A percentile compares a stretch with the other conserved stretches of the same genome.
These are phyloP conservation scores for Hirtodrosophila alboralis DNA, from an alignment of 2,888 invertebrate genomes.

Conservation along the genomic window DNA sequence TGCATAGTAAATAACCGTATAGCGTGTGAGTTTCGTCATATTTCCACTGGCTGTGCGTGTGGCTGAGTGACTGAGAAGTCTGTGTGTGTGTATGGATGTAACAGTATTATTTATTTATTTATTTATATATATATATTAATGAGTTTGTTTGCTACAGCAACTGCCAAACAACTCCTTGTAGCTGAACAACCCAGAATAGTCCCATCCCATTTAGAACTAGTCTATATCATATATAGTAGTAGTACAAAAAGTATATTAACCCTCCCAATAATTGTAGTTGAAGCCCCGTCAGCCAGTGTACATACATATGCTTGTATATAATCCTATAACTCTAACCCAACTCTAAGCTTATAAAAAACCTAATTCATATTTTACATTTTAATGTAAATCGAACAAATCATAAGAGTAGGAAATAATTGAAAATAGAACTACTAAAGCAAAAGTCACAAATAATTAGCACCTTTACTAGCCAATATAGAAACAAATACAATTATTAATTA, in stretches of 20 bases:
- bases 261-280: conserved; percentile 32
- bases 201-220: conserved; percentile 42
- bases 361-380: conserved; percentile 30
- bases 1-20: conserved; percentile 67
- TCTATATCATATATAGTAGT: conserved; percentile 16
- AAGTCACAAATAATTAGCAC: conserved; percentile 18
- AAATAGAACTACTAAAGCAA: conserved; percentile 15
- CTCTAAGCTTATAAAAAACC: conserved; percentile 6
- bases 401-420: conserved; percentile 26
- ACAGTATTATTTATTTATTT: conserved; percentile 67
- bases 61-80: conserved; percentile 35
- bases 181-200: conserved; percentile 20
- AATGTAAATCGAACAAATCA: conserved; percentile 31
- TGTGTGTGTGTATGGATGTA: conserved; percentile 22
- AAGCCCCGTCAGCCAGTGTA: conserved; percentile 54
- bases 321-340: conserved; percentile 12
- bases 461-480: conserved; percentile 10
- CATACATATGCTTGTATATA: conserved; percentile 45
- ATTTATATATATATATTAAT: conserved; percentile 23
- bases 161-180: conserved; percentile 62
- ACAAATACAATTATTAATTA: conserved; percentile 1
- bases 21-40: conserved; percentile 74
- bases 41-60: conserved; percentile 66
- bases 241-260: conserved; percentile 33
- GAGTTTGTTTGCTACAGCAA: conserved; percentile 63